Base-by-base conservation (phyloP, 2,797 vertebrate species). In the Naso thynnoides region DNA sequence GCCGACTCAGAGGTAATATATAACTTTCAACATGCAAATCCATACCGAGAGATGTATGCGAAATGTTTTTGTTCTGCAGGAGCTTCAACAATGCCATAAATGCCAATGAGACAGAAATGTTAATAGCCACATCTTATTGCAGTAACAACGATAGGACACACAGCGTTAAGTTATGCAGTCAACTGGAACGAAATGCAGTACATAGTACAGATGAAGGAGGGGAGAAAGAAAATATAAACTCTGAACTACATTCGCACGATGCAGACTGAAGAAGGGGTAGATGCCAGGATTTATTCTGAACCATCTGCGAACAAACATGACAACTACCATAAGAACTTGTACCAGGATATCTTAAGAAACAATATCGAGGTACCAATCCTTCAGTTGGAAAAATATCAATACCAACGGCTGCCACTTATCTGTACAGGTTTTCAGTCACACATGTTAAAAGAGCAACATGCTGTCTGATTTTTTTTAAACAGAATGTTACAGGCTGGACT, bases 31-130 rank as follows among this genome's bases (percentile, higher is more conserved):
- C 31, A 33, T 33, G 31, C 31, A 33, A 5, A 33, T 33, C 31
- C 31, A 33, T 33, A 33, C 31, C n/a, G 5, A 7, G 14, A 29
- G 18, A 59, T 74, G 63, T 78, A 58, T n/a, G n/a, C n/a, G n/a
- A 2, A 58, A 72, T 61, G 56, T 60, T 58, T 90, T 83, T 88
- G 48, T 90, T 82, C 56, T 55, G 75, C 55, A 55, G 76, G 62
- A 54, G 60, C 61, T 69, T 67, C 33, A 24, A 73, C 3, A 49
- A 69, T 47, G 48, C n/a, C 16, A 13, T 73, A 47, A 77, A 76
- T 75, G 69, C 60, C 47, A 38, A 8, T 63, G 74, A 70, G 61
- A 84, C 69, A 78, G 47, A 73, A 39, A 73, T 50, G 38, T 70
- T 69, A 65, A 69, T 67, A 68, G 54, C 50, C 73, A 73, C 23